These are phyloP conservation scores for Diaperis boleti DNA, from an alignment of 2,888 invertebrate genomes.

Conservation along the genomic window DNA sequence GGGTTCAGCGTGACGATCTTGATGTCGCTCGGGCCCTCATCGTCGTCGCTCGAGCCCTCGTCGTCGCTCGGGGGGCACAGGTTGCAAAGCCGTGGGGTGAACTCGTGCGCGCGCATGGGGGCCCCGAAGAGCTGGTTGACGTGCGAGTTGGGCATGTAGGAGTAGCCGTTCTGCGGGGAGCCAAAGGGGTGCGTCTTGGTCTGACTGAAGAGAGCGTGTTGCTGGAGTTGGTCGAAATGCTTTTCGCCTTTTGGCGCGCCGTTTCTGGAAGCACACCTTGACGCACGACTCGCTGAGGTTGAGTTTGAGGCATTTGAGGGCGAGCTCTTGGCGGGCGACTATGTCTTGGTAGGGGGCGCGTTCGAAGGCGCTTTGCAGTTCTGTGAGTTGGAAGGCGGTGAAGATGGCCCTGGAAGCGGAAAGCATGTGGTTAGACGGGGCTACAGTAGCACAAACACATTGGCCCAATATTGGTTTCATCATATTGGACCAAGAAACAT, in stretches of 20 bases:
- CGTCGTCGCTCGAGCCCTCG: slow-evolving; percentile 72
- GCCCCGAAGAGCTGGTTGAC: slow-evolving; percentile 77
- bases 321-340: slow-evolving; percentile 93
- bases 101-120: slow-evolving; percentile 71
- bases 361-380: slow-evolving; percentile 93
- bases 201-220: slow-evolving; percentile 72
- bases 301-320: slow-evolving; percentile 88
- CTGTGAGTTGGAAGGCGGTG: slow-evolving; percentile 94
- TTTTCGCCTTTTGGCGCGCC: slow-evolving; percentile 95
- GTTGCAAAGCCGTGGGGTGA: slow-evolving; percentile 68
- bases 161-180: slow-evolving; percentile 71
- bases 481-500: too few relatives aligned
- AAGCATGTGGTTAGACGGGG: slow-evolving; percentile 44
- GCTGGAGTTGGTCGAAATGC: slow-evolving; percentile 66
- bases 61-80: slow-evolving; percentile 75
- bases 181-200: slow-evolving; percentile 70
- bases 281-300: slow-evolving; percentile 86
- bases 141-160: slow-evolving; percentile 78
- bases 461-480: too few relatives aligned
- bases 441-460: too few relatives aligned
- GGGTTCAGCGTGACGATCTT: slow-evolving; percentile 80
- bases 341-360: slow-evolving; percentile 97
- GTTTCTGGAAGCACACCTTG: slow-evolving; percentile 90
- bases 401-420: slow-evolving; percentile 88
- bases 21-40: slow-evolving; percentile 66